Evolutionary conservation across 2,797 vertebrate species (phyloP), one percentile per base, ranked within the genome.

Genomic region (Macropodus opercularis): DNA sequence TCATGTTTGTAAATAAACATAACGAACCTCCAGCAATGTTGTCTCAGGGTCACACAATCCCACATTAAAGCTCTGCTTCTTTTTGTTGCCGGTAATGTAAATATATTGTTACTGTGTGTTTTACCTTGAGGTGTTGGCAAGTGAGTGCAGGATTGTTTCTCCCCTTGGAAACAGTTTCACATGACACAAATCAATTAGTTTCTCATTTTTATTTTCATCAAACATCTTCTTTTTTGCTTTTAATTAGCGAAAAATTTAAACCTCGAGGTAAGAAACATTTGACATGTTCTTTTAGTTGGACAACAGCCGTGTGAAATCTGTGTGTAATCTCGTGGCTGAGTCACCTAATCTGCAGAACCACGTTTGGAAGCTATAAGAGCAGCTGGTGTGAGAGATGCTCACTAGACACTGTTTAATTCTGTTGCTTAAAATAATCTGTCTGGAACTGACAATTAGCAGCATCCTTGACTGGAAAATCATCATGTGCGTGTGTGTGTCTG

Each of bases 381-480:
- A 2, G 34, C 21, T 21, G n/a, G 27, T 26, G 17, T 21, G 22
- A 36, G 35, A 14, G 43, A 36, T 21, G 13, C 29, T 27, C 17
- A 24, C 42, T 8, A 39, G 27, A 68, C 41, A 26, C 11, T 1
- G 35, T 54, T 40, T 35, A 59, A 19, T 24, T 47, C 11, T 6
- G 47, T 38, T 27, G 71, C 57, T 54, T 29, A 22, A 31, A 67
- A 31, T 61, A 6, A 17, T 23, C 19, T 42, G 46, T 47, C 56
- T 63, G 63, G 36, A 47, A 61, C 70, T 0, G 15, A 61, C 38
- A 58, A 77, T 58, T 59, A 56, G 24, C 27, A 15, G 13, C 15
- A 62, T 48, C 52, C 23, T 41, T 56, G 53, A 58, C 56, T 55
- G 32, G 48, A 58, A 71, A 65, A 65, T 68, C 59, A 2, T 22